These are phyloP conservation scores for Pampus argenteus DNA, from an alignment of 2,797 vertebrate species.

Conservation along the genomic window DNA sequence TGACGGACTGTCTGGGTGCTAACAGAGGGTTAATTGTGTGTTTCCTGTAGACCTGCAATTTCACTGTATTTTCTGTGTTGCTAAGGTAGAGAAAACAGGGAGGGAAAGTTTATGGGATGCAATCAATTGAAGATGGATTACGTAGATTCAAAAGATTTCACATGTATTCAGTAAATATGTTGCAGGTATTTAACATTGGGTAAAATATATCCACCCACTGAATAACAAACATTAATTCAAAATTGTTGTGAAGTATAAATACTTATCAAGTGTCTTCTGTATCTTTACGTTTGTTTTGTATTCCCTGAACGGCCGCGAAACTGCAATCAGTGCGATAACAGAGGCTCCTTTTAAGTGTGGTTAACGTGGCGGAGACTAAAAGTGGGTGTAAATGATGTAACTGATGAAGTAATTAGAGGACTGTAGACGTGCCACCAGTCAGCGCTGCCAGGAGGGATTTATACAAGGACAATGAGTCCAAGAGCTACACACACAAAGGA, in stretches of 20 bases:
- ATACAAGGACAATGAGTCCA: constrained; percentile 16
- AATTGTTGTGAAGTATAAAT: constrained; percentile 35
- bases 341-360: constrained; percentile 14
- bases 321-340: constrained; percentile 25
- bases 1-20: constrained; percentile 67
- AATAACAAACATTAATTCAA: constrained; percentile 10
- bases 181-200: constrained; percentile 11
- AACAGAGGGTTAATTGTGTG: constrained; percentile 55
- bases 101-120: constrained; percentile 25
- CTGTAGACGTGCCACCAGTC: constrained; percentile 35
- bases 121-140: constrained; percentile 42
- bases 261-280: constrained; percentile 30
- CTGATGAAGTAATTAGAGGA: constrained; percentile 69
- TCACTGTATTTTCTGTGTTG: constrained; percentile 31
- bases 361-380: constrained; percentile 38
- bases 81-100: constrained; percentile 43
- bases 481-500: constrained; percentile 9
- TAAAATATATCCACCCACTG: constrained; percentile 5
- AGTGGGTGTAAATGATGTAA: constrained; percentile 37
- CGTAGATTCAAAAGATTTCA: constrained; percentile 19
- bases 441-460: constrained; percentile 47
- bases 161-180: constrained; percentile 36
- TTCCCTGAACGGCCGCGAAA: too few species aligned
- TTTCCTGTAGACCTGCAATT: constrained; percentile 56
- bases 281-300: constrained; percentile 14